Evolutionary conservation across 2,888 invertebrate species (phyloP).

Genomic region (Ophioninae sp.): DNA sequence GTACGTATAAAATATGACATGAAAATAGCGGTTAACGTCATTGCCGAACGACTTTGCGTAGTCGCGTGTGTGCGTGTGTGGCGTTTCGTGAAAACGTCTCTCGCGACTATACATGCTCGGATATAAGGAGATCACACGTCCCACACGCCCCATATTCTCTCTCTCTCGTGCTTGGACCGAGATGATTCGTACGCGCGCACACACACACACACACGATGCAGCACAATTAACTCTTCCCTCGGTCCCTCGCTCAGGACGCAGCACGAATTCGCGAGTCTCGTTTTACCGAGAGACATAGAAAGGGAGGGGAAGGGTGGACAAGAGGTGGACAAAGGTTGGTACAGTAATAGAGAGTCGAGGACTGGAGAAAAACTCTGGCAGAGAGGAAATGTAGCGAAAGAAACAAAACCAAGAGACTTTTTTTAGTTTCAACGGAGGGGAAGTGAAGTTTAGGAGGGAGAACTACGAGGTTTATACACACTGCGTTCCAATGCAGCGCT

Average conservation of each 20-base stretch:
- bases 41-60: slow-evolving; percentile 30
- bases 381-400: slow-evolving; percentile 11
- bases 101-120: slow-evolving; percentile 17
- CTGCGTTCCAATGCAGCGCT: neutral
- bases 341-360: slow-evolving; percentile 21
- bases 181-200: slow-evolving; percentile 37
- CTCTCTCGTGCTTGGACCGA: slow-evolving; percentile 27
- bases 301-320: slow-evolving; percentile 18
- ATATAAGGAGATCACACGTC: slow-evolving; percentile 55
- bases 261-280: neutral
- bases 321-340: slow-evolving; percentile 16
- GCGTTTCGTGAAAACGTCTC: slow-evolving; percentile 45
- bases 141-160: slow-evolving; percentile 58
- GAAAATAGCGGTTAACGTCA: slow-evolving; percentile 49
- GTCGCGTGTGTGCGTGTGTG: slow-evolving; percentile 2
- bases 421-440: neutral
- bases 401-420: slow-evolving; percentile 21
- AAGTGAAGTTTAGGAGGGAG: neutral
- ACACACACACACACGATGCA: slow-evolving; percentile 35
- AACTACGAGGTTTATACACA: neutral
- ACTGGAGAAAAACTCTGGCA: slow-evolving; percentile 17
- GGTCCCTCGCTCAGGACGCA: slow-evolving; percentile 1
- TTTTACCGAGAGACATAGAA: slow-evolving; percentile 23
- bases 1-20: slow-evolving; percentile 35
- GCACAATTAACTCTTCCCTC: slow-evolving; percentile 64